Percentiles rank a stretch among this genome's conserved stretches.
These are phyloP conservation scores for Sialis lutaria DNA, from an alignment of 2,888 invertebrate genomes.

Conservation along the genomic window DNA sequence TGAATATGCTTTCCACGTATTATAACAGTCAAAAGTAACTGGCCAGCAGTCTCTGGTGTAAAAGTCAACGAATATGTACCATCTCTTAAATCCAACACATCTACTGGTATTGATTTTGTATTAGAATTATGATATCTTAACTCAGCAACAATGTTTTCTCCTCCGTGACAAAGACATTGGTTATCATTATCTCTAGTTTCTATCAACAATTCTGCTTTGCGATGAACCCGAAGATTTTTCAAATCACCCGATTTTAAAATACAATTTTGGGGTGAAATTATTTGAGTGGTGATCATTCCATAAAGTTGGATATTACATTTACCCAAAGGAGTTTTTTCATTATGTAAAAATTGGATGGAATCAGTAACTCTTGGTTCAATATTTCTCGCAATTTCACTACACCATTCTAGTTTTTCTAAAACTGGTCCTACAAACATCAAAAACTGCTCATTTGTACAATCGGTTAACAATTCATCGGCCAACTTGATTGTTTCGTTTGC, in stretches of 20 bases:
- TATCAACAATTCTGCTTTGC: constrained; percentile 38
- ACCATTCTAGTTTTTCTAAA: constrained; percentile 45
- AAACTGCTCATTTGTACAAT: constrained; percentile 53
- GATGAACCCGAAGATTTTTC: constrained; percentile 41
- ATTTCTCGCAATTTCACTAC: constrained; percentile 31
- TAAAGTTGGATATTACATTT: constrained; percentile 26
- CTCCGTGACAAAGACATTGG: constrained; percentile 46
- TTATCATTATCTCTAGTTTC: constrained; percentile 44
- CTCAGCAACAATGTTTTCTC: constrained; percentile 38
- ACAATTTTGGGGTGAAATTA: constrained; percentile 40
- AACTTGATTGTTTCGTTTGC: constrained; percentile 42
- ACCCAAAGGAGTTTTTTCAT: constrained; percentile 27
- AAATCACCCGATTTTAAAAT: constrained; percentile 32
- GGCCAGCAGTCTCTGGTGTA: constrained; percentile 44
- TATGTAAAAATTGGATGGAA: constrained; percentile 33
- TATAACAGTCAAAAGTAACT: constrained; percentile 38
- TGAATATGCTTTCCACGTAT: constrained; percentile 47
- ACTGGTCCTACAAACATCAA: constrained; percentile 47
- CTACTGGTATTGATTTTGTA: constrained; percentile 25
- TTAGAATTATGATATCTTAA: constrained; percentile 33
- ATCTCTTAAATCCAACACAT: constrained; percentile 40
- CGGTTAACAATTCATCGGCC: constrained; percentile 39
- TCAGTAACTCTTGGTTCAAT: constrained; percentile 21
- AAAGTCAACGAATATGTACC: constrained; percentile 44
- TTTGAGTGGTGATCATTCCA: constrained; percentile 43